phyloP scores from a whole-genome alignment of 2,113 vertebrate species.

The Pedetes capensis region DNA sequence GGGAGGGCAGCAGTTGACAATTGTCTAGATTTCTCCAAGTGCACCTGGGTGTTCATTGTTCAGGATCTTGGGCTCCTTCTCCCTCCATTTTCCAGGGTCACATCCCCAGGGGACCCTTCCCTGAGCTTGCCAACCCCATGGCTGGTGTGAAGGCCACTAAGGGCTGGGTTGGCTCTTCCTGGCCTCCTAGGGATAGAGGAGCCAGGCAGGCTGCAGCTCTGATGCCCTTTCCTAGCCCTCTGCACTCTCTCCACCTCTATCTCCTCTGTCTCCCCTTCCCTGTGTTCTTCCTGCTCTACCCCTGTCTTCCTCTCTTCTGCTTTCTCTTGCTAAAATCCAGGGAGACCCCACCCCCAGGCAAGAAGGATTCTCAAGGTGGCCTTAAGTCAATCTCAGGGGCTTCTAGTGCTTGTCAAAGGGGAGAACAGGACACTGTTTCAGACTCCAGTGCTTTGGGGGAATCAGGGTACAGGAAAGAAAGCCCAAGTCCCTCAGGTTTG shows the following conservation, averaged over 20 bases:
- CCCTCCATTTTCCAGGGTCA: neutral
- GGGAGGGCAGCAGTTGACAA: neutral
- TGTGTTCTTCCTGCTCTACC: neutral
- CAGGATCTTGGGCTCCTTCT: neutral
- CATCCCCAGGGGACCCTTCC: neutral
- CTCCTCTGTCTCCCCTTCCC: neutral
- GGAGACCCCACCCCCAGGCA: neutral
- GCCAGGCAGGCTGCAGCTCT: neutral
- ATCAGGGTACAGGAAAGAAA: neutral
- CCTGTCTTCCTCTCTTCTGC: neutral
- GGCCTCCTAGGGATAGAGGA: neutral
- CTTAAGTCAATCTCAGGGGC: neutral
- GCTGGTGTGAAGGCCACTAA: neutral
- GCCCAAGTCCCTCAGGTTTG: neutral
- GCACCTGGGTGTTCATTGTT: neutral
- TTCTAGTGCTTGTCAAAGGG: neutral
- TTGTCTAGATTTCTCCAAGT: neutral
- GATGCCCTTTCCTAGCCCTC: neutral
- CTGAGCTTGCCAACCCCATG: neutral
- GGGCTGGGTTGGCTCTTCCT: neutral
- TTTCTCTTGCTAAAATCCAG: neutral
- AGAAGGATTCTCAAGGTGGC: neutral
- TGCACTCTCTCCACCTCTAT: neutral
- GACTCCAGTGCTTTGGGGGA: neutral
- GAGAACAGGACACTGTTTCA: neutral